Percentiles rank a stretch among this genome's conserved stretches.
phyloP scores from a whole-genome alignment of 2,797 vertebrate species.

The Pogoniulus pusillus region DNA sequence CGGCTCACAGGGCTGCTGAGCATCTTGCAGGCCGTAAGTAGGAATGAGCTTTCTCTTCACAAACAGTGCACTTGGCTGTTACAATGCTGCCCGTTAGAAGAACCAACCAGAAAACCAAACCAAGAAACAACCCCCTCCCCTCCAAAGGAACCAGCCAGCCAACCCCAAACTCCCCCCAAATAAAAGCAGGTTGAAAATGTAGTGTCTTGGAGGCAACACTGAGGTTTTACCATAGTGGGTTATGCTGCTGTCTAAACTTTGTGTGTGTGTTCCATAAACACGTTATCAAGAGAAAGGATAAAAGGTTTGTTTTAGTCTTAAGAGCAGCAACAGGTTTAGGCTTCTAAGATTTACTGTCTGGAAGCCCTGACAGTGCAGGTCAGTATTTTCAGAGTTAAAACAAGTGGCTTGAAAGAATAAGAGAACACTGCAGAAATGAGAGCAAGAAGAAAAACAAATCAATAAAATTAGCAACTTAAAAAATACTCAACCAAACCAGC shows the following conservation, averaged over 20 bases:
- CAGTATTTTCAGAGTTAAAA: background rate
- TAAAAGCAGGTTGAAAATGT: background rate
- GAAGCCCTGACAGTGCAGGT: background rate
- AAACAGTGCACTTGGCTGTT: background rate
- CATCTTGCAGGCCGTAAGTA: background rate
- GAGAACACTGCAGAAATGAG: background rate
- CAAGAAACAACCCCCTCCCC: no score
- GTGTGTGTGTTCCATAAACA: background rate
- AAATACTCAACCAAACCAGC: background rate
- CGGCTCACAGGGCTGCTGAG: background rate
- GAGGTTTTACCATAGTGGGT: background rate
- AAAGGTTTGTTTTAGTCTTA: background rate
- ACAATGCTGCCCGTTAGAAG: background rate
- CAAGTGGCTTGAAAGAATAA: background rate
- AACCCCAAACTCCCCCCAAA: no score
- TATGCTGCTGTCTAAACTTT: background rate
- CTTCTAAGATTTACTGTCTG: background rate
- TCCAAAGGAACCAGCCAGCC: no score
- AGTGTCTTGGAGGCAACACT: background rate
- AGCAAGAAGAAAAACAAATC: background rate
- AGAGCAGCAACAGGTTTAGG: background rate
- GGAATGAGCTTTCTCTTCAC: conserved; percentile 21
- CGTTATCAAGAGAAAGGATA: background rate
- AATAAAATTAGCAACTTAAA: background rate
- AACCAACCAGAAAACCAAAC: no score